A percentile compares a stretch with the other conserved stretches of the same genome.
These are phyloP conservation scores for Lycaon pictus DNA, from an alignment of 2,113 vertebrate species.

Conservation along the genomic window DNA sequence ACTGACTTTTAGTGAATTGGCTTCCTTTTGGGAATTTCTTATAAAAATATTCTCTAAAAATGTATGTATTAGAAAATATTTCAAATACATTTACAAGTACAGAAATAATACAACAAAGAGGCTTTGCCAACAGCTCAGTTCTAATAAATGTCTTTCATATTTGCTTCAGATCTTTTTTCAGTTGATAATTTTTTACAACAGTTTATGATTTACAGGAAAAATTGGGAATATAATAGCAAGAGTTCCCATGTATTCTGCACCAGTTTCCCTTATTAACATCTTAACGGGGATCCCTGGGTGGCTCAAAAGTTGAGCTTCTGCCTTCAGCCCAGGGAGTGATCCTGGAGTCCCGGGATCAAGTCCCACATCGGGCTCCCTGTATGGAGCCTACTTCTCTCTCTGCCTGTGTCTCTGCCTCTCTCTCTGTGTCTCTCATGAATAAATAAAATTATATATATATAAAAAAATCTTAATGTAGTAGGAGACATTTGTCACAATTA, in stretches of 20 bases:
- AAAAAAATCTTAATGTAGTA: not conserved
- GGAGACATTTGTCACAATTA: not conserved
- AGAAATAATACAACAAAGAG: not conserved
- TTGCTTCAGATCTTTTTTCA: not conserved
- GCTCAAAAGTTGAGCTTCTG: too few species aligned
- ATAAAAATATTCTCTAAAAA: constrained; percentile 3
- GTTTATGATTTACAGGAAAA: not conserved
- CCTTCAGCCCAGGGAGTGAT: too few species aligned
- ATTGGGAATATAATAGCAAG: not conserved
- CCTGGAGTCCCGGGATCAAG: too few species aligned
- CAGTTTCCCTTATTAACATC: not conserved
- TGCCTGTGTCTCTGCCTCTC: too few species aligned
- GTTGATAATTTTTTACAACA: not conserved
- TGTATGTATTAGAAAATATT: constrained; percentile 9
- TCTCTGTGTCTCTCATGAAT: too few species aligned
- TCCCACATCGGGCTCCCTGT: too few species aligned
- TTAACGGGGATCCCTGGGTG: not conserved
- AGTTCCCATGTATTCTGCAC: not conserved
- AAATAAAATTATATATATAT: too few species aligned
- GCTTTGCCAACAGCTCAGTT: not conserved
- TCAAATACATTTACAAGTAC: not conserved
- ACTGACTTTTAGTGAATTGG: not conserved
- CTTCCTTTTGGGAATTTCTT: not conserved
- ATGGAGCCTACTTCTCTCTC: too few species aligned
- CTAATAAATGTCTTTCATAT: not conserved